A percentile compares a stretch with the other conserved stretches of the same genome.
Conservation (phyloP, 1,140 invertebrate species). For the Propsilocerus akamusi region DNA sequence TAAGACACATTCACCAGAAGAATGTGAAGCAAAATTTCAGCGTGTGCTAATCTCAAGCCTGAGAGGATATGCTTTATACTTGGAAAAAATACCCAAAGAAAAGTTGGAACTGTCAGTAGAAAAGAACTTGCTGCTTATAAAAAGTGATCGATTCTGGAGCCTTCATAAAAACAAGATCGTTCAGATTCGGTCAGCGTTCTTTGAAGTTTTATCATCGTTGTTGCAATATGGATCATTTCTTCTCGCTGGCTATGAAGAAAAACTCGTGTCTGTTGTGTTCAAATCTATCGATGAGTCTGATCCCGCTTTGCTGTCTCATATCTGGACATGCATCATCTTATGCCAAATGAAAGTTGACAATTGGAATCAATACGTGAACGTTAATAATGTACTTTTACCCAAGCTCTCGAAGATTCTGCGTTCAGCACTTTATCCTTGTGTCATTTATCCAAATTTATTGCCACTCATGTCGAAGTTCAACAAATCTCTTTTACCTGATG, state of each 20-base stretch:
- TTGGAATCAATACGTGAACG: slow-evolving; percentile 33
- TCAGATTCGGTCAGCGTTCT: slow-evolving; percentile 40
- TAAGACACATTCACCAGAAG: slow-evolving; percentile 32
- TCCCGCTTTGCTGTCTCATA: slow-evolving; percentile 35
- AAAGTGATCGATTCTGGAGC: slow-evolving; percentile 54
- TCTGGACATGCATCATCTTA: slow-evolving; percentile 38
- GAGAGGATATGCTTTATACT: slow-evolving; percentile 40
- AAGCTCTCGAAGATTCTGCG: slow-evolving; percentile 46
- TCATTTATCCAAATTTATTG: slow-evolving; percentile 52
- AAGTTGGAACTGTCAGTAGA: slow-evolving; percentile 30
- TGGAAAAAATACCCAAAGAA: slow-evolving; percentile 29
- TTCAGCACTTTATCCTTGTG: slow-evolving; percentile 45
- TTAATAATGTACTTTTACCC: slow-evolving; percentile 48
- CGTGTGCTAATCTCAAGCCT: slow-evolving; percentile 45
- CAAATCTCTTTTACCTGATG: slow-evolving; percentile 21
- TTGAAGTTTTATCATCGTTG: slow-evolving; percentile 38
- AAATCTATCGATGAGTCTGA: slow-evolving; percentile 52
- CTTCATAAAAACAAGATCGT: slow-evolving; percentile 34
- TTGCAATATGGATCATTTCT: slow-evolving; percentile 31
- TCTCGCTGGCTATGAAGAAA: slow-evolving; percentile 29
- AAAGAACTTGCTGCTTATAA: slow-evolving; percentile 32
- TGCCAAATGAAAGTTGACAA: slow-evolving; percentile 15
- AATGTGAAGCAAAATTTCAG: slow-evolving; percentile 52
- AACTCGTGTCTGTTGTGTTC: slow-evolving; percentile 37
- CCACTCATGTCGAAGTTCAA: slow-evolving; percentile 51